Percentiles rank a stretch among this genome's conserved stretches.
Conservation (phyloP, 2,888 invertebrate species). For the Aplocera efformata region DNA sequence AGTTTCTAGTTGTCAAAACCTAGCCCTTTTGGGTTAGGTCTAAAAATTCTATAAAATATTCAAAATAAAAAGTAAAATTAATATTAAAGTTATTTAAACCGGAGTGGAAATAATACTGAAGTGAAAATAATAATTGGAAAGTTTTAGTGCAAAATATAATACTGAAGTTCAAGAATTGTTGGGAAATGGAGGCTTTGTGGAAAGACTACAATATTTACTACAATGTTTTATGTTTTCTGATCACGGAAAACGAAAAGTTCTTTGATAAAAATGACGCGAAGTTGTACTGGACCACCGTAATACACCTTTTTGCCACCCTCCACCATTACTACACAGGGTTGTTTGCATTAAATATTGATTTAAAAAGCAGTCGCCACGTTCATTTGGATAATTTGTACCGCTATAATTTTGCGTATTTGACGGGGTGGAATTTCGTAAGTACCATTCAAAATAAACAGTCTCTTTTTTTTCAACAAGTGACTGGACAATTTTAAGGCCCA, state of each 20-base stretch:
- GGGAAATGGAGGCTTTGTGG: constrained; percentile 54
- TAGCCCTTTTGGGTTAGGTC: not conserved
- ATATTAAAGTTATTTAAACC: constrained; percentile 1
- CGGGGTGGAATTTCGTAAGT: constrained; percentile 73
- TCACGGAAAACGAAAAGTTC: constrained; percentile 66
- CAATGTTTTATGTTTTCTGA: constrained; percentile 61
- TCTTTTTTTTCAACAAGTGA: too few relatives aligned
- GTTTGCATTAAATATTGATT: constrained; percentile 37
- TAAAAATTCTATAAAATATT: too few relatives aligned
- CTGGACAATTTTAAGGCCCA: too few relatives aligned
- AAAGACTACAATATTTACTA: constrained; percentile 62
- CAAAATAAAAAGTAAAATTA: constrained; percentile 7
- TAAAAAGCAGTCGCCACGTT: constrained; percentile 29
- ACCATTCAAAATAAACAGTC: too few relatives aligned
- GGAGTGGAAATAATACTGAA: constrained; percentile 3
- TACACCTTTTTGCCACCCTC: constrained; percentile 43
- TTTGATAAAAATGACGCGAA: constrained; percentile 59
- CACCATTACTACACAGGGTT: constrained; percentile 48
- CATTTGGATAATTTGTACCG: constrained; percentile 47
- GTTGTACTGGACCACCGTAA: constrained; percentile 63
- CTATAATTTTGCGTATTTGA: constrained; percentile 47
- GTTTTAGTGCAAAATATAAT: too few relatives aligned
- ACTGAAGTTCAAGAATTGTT: too few relatives aligned
- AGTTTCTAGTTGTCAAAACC: not conserved
- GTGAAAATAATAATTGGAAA: not conserved